These are phyloP conservation scores for Chrysina gloriosa DNA, from an alignment of 2,888 invertebrate species.

Conservation along the genomic window DNA sequence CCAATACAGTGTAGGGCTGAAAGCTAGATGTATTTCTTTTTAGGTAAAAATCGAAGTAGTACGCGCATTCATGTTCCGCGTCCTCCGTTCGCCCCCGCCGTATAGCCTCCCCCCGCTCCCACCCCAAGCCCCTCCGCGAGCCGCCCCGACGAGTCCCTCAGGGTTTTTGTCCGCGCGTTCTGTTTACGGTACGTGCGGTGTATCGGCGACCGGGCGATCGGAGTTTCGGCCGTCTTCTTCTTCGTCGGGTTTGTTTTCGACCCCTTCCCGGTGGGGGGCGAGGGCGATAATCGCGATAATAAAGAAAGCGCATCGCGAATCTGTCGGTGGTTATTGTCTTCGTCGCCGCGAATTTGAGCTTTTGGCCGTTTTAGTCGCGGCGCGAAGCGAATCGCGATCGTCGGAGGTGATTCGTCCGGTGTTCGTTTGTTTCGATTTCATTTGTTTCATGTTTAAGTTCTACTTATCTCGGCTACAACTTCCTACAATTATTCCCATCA, in stretches of 20 bases:
- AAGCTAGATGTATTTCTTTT: slow-evolving; percentile 64
- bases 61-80: slow-evolving; percentile 31
- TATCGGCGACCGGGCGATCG: neutral
- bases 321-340: no score
- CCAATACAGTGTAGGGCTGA: slow-evolving; percentile 58
- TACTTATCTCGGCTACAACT: no score
- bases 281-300: neutral
- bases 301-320: neutral
- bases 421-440: no score
- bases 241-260: neutral
- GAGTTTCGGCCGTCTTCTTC: neutral
- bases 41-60: slow-evolving; percentile 65
- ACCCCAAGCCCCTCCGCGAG: slow-evolving; percentile 60
- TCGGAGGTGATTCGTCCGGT: no score
- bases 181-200: neutral
- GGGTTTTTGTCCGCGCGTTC: slow-evolving; percentile 1
- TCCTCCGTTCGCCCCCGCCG: slow-evolving; percentile 3
- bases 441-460: no score
- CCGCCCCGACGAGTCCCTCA: no score
- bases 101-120: slow-evolving; percentile 53
- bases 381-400: no score
- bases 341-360: no score
- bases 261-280: neutral
- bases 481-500: no score
- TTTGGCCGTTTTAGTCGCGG: no score